These are phyloP conservation scores for Tautogolabrus adspersus DNA, from an alignment of 2,113 vertebrate genomes.

Conservation along the genomic window DNA sequence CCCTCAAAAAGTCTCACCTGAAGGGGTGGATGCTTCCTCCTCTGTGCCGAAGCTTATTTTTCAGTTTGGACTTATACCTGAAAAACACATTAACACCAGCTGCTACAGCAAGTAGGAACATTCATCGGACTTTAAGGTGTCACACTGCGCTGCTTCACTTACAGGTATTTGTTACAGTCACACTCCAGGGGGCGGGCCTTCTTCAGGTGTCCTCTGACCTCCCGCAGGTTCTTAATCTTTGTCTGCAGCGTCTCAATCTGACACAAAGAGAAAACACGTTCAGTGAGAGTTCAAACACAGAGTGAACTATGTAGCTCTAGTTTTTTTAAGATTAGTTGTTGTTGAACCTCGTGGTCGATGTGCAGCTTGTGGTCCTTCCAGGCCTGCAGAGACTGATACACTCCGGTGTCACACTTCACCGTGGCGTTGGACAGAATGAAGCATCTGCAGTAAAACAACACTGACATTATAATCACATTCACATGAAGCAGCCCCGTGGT, in stretches of 20 bases:
- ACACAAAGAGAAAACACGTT: not conserved
- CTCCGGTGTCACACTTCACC: conserved; percentile 90
- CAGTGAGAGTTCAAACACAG: not conserved
- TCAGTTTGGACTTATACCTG: conserved; percentile 91
- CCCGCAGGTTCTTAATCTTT: conserved; percentile 96
- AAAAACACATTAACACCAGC: conserved; percentile 1
- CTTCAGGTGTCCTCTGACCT: conserved; percentile 96
- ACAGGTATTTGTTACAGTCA: conserved; percentile 92
- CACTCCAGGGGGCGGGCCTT: conserved; percentile 93
- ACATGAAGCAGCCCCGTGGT: no score
- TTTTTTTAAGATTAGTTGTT: not conserved
- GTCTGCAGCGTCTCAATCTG: conserved; percentile 98
- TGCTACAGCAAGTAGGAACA: not conserved
- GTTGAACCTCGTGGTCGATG: conserved; percentile 93
- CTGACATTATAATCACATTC: not conserved
- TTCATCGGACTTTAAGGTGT: not conserved
- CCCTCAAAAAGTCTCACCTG: conserved; percentile 89
- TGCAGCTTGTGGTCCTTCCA: conserved; percentile 99
- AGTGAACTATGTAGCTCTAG: no score
- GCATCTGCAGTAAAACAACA: conserved; percentile 83
- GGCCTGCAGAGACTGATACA: conserved; percentile 94
- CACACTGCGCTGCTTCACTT: conserved; percentile 28
- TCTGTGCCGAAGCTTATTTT: conserved; percentile 88
- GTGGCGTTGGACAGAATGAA: conserved; percentile 92
- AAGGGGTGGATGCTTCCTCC: conserved; percentile 89